Percentiles rank a stretch among this genome's conserved stretches.
Conservation (phyloP, 2,113 vertebrate genomes). For the Uria lomvia region DNA sequence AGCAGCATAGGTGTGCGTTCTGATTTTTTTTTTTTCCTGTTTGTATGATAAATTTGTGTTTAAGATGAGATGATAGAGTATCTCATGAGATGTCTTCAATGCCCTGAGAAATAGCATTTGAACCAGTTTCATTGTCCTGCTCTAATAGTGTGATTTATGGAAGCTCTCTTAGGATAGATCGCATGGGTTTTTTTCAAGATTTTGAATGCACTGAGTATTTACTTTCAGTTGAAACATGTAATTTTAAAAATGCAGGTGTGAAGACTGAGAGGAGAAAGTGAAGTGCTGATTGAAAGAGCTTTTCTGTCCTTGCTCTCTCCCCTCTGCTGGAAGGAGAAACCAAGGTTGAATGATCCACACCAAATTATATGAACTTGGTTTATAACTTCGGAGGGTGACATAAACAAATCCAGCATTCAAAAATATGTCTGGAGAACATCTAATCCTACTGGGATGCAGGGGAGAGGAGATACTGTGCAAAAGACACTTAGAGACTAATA, state of each 20-base stretch:
- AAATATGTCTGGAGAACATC: background rate
- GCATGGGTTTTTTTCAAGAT: background rate
- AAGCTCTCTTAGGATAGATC: background rate
- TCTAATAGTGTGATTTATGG: background rate
- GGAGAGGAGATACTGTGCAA: background rate
- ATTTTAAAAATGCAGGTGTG: background rate
- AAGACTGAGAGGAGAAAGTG: background rate
- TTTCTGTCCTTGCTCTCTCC: background rate
- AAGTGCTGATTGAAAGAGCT: background rate
- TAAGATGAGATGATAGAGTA: background rate
- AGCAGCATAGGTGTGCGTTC: background rate
- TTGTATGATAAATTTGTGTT: background rate
- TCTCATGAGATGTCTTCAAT: background rate
- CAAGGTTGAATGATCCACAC: background rate
- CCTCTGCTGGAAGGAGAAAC: background rate
- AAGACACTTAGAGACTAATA: background rate
- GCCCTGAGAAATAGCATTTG: background rate
- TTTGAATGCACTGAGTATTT: background rate
- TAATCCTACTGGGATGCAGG: background rate
- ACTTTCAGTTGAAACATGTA: background rate
- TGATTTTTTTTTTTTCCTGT: background rate
- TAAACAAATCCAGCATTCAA: background rate
- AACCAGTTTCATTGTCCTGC: background rate
- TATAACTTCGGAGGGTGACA: background rate
- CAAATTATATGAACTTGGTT: background rate